These are phyloP conservation scores for Lacerta agilis DNA, from an alignment of 2,797 vertebrate species.

Conservation along the genomic window DNA sequence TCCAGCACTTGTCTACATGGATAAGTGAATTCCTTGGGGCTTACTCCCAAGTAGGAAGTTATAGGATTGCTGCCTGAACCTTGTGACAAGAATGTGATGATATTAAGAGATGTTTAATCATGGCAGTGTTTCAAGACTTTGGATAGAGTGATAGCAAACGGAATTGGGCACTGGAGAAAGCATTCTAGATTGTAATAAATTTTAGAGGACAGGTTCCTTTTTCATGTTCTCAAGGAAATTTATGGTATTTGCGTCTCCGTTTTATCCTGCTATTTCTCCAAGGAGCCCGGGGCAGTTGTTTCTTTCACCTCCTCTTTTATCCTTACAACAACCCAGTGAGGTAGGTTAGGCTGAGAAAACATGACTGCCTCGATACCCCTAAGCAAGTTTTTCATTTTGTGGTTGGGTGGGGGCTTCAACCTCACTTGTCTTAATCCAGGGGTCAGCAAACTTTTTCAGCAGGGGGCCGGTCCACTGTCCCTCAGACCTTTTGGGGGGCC, in stretches of 20 bases:
- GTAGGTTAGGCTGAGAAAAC: not conserved
- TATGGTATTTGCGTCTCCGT: not conserved
- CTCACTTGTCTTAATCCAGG: not conserved
- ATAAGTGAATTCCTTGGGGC: not conserved
- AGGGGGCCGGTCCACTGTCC: too few relatives aligned
- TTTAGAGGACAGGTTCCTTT: not conserved
- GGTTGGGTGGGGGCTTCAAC: not conserved
- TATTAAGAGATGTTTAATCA: constrained; percentile 43
- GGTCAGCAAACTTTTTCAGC: too few relatives aligned
- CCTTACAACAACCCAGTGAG: not conserved
- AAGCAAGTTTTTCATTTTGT: not conserved
- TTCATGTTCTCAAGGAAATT: not conserved
- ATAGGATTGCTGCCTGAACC: not conserved
- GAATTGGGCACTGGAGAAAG: constrained; percentile 27
- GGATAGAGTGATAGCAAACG: constrained; percentile 38
- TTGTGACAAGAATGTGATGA: constrained; percentile 38
- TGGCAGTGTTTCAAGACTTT: constrained; percentile 9
- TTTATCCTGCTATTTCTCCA: not conserved
- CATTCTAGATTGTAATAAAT: not conserved
- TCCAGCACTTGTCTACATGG: not conserved
- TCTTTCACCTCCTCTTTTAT: not conserved
- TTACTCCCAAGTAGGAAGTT: not conserved
- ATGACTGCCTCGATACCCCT: not conserved
- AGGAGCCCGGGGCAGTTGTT: not conserved
- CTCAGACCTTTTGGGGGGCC: too few relatives aligned